These are phyloP conservation scores for Chloroceryle amazona DNA, from an alignment of 2,797 vertebrate species.

Conservation along the genomic window DNA sequence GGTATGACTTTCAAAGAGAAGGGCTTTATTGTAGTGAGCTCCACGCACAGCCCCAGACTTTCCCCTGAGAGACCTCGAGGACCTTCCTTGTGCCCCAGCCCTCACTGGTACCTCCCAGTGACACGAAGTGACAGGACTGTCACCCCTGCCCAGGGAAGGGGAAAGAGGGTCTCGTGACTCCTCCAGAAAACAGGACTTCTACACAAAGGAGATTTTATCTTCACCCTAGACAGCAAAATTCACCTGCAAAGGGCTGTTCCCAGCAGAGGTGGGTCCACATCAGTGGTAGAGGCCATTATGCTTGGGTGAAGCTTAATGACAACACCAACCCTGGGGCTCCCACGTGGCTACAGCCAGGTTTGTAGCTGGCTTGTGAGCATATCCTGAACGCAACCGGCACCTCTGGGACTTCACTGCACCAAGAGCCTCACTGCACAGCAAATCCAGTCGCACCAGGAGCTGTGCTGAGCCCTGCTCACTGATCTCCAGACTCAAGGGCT, in stretches of 20 bases:
- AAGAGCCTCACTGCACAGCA: neutral
- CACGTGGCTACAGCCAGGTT: neutral
- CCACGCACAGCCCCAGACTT: neutral
- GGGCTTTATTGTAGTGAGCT: neutral
- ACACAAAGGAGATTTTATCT: neutral
- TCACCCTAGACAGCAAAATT: neutral
- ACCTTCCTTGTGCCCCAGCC: neutral
- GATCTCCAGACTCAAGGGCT: neutral
- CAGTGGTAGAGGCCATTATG: neutral
- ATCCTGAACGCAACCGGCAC: neutral
- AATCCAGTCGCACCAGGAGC: neutral
- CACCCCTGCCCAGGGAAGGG: neutral
- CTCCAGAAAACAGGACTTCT: neutral
- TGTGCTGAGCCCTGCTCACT: neutral
- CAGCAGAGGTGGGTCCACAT: neutral
- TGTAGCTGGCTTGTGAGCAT: neutral
- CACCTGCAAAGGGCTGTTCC: neutral
- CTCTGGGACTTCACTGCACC: neutral
- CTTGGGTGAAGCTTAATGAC: neutral
- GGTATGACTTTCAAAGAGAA: neutral
- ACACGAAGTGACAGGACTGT: neutral
- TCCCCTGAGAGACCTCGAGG: neutral
- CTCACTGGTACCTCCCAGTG: neutral
- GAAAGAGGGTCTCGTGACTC: neutral
- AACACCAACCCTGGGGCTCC: neutral